Percentiles rank a stretch among this genome's conserved stretches.
Conservation (phyloP, 2,888 invertebrate genomes). For the Lasiommata megera region DNA sequence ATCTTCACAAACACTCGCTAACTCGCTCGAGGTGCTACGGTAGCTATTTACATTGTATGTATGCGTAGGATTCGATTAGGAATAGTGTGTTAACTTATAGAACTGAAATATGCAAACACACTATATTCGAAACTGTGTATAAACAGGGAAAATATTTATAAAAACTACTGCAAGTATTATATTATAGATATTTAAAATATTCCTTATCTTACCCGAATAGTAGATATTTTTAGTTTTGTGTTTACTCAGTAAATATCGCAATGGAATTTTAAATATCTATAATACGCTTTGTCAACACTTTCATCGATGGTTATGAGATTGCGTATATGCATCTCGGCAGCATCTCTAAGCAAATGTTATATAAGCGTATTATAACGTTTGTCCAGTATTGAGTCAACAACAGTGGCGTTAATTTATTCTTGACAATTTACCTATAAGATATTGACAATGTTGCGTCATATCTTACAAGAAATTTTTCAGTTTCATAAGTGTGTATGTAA, state of each 20-base stretch:
- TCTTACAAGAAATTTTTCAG: no score
- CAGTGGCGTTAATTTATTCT: conserved; percentile 8
- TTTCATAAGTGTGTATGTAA: no score
- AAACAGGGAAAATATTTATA: no score
- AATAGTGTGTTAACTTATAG: background rate
- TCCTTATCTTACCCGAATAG: background rate
- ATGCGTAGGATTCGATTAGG: conserved; percentile 17
- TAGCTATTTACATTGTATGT: conserved; percentile 20
- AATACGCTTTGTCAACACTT: conserved; percentile 11
- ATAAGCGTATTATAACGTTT: conserved; percentile 7
- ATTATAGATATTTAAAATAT: no score
- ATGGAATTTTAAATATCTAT: conserved; percentile 1
- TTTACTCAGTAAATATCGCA: background rate
- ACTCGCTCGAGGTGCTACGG: conserved; percentile 14
- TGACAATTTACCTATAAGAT: background rate
- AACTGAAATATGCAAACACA: background rate
- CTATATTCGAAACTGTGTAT: background rate
- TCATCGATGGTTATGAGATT: conserved; percentile 12
- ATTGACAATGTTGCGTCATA: no score
- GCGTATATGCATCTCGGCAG: conserved; percentile 14
- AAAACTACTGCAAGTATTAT: no score
- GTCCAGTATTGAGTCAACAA: conserved; percentile 3
- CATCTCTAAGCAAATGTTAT: conserved; percentile 14
- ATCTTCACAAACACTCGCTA: conserved; percentile 22
- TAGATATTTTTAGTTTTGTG: background rate